phyloP scores from a whole-genome alignment of 2,888 invertebrate genomes.

The Ariolimax columbianus region DNA sequence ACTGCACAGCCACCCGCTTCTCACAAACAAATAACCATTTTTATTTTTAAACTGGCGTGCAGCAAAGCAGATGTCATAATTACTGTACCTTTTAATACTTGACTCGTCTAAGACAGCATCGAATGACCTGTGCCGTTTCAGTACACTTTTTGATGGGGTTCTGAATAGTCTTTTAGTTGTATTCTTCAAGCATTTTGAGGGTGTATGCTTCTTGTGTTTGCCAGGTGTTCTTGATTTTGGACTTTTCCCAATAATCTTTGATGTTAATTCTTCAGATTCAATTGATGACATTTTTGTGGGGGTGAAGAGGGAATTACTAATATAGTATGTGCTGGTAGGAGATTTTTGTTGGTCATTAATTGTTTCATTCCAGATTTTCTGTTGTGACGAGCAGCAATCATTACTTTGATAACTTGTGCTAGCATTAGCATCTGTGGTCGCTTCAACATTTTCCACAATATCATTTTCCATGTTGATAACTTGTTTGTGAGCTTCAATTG shows the following conservation, averaged over 20 bases:
- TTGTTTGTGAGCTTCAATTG: not conserved
- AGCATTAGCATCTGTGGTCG: not conserved
- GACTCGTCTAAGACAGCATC: conserved; percentile 31
- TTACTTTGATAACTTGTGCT: not conserved
- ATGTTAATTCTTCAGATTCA: not conserved
- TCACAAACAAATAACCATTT: too few relatives aligned
- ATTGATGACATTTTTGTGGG: not conserved
- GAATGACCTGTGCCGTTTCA: conserved; percentile 42
- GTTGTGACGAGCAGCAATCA: not conserved
- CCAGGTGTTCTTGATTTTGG: not conserved
- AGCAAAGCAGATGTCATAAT: not conserved
- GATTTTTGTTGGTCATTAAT: not conserved
- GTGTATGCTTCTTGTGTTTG: not conserved
- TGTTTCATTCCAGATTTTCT: not conserved
- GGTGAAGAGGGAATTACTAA: not conserved
- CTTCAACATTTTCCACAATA: not conserved
- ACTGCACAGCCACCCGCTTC: too few relatives aligned
- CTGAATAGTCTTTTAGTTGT: not conserved
- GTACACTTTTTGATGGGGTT: conserved; percentile 7
- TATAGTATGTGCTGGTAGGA: not conserved
- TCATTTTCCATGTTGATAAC: not conserved
- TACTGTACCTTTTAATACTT: conserved; percentile 21
- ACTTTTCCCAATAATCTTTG: not conserved
- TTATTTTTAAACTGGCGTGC: too few relatives aligned
- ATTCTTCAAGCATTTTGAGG: not conserved